Evolutionary conservation across 2,797 vertebrate species (phyloP).

Genomic region (Poliocrania exsul): DNA sequence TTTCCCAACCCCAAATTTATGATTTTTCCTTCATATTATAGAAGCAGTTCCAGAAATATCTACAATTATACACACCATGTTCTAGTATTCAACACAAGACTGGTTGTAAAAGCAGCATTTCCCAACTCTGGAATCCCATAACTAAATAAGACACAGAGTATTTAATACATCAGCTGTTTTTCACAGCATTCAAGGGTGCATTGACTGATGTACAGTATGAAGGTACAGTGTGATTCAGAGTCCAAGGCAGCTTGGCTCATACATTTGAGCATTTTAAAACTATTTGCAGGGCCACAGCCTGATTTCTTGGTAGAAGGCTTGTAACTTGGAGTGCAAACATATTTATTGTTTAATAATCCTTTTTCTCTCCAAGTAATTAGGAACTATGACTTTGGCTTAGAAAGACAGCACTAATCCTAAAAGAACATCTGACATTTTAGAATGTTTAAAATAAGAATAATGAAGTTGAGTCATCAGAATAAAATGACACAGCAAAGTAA

Average conservation of each 20-base stretch:
- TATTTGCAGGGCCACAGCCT: neutral
- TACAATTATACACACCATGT: neutral
- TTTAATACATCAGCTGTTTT: neutral
- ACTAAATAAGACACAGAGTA: neutral
- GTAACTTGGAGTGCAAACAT: neutral
- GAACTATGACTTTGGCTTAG: neutral
- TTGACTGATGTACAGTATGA: neutral
- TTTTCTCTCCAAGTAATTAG: neutral
- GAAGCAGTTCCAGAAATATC: constrained; percentile 20
- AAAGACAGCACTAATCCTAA: neutral
- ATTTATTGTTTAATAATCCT: neutral
- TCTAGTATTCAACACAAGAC: neutral
- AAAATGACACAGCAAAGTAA: neutral
- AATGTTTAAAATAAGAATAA: neutral
- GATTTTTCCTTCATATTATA: neutral
- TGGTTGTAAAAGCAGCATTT: neutral
- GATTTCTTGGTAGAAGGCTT: neutral
- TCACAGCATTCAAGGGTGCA: neutral
- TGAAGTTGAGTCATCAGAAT: neutral
- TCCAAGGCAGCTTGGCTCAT: neutral
- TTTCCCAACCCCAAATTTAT: neutral
- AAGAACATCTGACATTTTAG: neutral
- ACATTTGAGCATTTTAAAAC: neutral
- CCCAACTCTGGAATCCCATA: neutral
- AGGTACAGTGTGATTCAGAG: neutral